Evolutionary conservation across 2,113 vertebrate species (phyloP).

Genomic region (Narcine bancroftii): DNA sequence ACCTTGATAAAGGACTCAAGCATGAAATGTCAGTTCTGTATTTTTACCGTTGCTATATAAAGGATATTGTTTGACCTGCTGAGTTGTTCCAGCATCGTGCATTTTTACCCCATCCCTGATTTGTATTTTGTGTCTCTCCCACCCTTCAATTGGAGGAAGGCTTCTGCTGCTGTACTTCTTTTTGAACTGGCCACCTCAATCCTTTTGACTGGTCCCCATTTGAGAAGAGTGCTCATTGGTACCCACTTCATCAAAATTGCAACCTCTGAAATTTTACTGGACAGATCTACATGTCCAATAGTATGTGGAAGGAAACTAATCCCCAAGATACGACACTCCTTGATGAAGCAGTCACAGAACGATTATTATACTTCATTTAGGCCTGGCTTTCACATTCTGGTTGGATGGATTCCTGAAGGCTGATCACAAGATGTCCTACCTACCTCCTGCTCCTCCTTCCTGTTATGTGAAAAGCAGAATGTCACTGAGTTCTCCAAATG

Average conservation of each 20-base stretch:
- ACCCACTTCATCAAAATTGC: too few relatives aligned
- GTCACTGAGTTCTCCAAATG: neutral
- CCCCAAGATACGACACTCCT: neutral
- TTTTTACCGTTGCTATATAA: too few relatives aligned
- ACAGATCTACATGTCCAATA: neutral
- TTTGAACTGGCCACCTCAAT: too few relatives aligned
- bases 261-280: neutral
- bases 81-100: too few relatives aligned
- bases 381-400: neutral
- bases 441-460: neutral
- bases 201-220: neutral
- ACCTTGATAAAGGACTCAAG: too few relatives aligned
- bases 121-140: too few relatives aligned
- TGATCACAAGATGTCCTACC: neutral
- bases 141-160: neutral
- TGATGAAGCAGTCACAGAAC: neutral
- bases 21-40: too few relatives aligned
- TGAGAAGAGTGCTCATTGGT: neutral
- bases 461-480: neutral
- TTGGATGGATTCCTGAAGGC: neutral
- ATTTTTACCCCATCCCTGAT: too few relatives aligned
- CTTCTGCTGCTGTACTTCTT: too few relatives aligned
- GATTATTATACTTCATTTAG: neutral
- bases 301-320: neutral
- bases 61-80: too few relatives aligned